phyloP scores from a whole-genome alignment of 2,797 vertebrate genomes.

The Poliocrania exsul region DNA sequence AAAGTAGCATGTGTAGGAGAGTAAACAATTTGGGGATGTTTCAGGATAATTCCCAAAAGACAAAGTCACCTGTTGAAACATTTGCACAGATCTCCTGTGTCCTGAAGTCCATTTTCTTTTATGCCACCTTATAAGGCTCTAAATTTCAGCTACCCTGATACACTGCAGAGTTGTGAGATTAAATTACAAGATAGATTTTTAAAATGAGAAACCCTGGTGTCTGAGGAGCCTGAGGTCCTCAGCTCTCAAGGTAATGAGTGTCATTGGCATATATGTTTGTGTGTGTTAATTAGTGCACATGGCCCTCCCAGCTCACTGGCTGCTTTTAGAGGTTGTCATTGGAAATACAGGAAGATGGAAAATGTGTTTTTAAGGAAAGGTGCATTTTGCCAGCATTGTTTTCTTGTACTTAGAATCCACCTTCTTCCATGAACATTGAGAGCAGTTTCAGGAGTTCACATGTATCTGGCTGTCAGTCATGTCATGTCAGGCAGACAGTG shows the following conservation, averaged over 20 bases:
- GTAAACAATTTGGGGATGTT: neutral
- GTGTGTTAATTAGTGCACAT: accelerated
- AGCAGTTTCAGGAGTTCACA: neutral
- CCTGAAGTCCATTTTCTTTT: neutral
- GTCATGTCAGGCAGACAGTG: neutral
- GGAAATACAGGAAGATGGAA: neutral
- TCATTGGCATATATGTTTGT: accelerated
- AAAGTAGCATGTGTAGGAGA: neutral
- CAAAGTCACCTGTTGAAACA: neutral
- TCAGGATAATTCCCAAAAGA: neutral
- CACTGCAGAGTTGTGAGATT: neutral
- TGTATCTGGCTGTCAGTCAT: neutral
- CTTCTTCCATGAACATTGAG: neutral
- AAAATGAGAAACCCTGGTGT: neutral
- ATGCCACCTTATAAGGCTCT: neutral
- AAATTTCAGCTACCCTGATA: neutral
- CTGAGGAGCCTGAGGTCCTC: neutral
- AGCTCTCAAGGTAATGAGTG: accelerated
- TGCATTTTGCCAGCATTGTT: neutral
- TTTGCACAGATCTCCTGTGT: neutral
- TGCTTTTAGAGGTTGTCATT: neutral
- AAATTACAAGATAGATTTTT: neutral
- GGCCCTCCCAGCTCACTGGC: neutral
- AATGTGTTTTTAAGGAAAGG: neutral
- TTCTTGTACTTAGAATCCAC: neutral